These are phyloP conservation scores for Nasonovia ribisnigri DNA, from an alignment of 2,888 invertebrate genomes.

Conservation along the genomic window DNA sequence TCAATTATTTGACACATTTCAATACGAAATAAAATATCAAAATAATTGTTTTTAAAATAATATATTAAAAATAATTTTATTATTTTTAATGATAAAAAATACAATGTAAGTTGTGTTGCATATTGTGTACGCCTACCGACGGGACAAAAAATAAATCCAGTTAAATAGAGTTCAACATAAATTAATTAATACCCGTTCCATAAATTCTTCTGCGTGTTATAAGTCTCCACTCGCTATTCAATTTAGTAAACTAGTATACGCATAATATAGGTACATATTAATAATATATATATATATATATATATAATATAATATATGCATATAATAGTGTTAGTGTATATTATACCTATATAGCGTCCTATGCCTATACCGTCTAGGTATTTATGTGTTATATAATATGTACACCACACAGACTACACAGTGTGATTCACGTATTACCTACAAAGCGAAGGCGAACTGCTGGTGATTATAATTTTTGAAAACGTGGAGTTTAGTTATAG, in stretches of 20 bases:
- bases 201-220: background rate
- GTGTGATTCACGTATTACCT: background rate
- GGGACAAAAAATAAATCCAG: background rate
- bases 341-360: background rate
- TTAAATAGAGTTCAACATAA: background rate
- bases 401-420: background rate
- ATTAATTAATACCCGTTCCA: background rate
- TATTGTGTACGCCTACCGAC: background rate
- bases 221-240: background rate
- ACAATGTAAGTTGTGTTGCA: background rate
- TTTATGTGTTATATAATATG: background rate
- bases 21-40: background rate
- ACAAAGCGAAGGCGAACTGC: background rate
- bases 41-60: background rate
- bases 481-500: background rate
- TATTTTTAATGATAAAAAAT: background rate
- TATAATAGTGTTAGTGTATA: background rate
- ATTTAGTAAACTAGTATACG: background rate
- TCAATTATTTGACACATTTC: background rate
- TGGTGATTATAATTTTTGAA: background rate
- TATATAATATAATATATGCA: no score
- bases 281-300: no score
- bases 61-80: no score
- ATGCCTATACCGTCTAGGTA: background rate
- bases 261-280: no score